Base-by-base conservation (phyloP, 1,140 invertebrate species). In the Leptonema lineaticorne region DNA sequence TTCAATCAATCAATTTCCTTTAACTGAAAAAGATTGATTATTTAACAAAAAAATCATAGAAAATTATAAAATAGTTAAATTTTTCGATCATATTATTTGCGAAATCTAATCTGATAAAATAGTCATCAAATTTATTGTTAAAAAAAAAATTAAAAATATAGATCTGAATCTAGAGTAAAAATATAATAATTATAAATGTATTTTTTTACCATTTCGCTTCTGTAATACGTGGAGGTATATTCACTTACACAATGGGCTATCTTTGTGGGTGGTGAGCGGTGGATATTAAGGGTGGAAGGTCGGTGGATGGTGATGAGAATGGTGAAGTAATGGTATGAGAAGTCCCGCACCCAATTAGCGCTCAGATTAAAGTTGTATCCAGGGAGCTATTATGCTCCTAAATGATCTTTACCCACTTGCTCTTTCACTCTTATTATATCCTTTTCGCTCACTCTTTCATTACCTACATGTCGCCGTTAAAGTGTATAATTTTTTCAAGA, bases 311-410 rank as follows among this genome's bases (percentile, higher is more conserved):
- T n/a, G 27, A 7, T 24, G 45, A 27, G 59, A 14, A 18, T 14
- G 27, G 6, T 3, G 28, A 6, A 20, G 30, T 22, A 22, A 53
- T 64, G 62, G 62, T 24, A 64, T 64, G 62, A 64, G 62, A 53
- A 64, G 62, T 64, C 53, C 60, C 69, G 60, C 65, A 69, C 63
- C 71, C 71, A 73, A 73, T 73, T 73, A 73, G 71, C 68, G 71
- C 71, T 67, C 71, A 73, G 71, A 73, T 73, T 73, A 73, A 73
- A 73, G 63, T 73, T 73, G 71, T 73, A 69, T 69, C 71, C 63
- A 53, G 71, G 71, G 71, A 73, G 64, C 71, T 69, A 73, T 73
- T 73, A 73, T 73, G 65, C 64, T 73, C 71, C 60, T 69, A 69
- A 73, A 73, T 69, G 48, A 57, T 57, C 62, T 66, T 56, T 66